Percentiles rank a stretch among this genome's conserved stretches.
Conservation (phyloP, 2,888 invertebrate genomes). For the Aleiodes testaceus region DNA sequence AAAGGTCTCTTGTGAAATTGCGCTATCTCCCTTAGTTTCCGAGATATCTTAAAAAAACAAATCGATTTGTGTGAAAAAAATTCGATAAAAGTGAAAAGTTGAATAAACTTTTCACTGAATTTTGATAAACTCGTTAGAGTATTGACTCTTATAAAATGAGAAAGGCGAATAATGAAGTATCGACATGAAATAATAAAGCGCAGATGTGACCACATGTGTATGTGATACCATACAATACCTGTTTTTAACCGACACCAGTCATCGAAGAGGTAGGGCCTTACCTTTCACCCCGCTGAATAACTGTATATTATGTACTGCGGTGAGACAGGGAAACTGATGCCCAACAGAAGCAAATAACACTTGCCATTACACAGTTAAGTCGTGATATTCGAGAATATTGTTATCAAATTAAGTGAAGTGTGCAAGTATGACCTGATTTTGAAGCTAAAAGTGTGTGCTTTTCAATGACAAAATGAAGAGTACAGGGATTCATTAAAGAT, state of each 20-base stretch:
- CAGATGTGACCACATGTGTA: neutral
- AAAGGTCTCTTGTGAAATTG: no score
- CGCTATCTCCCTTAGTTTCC: no score
- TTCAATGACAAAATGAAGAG: no score
- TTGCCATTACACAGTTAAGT: slow-evolving; percentile 41
- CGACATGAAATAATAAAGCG: neutral
- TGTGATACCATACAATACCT: neutral
- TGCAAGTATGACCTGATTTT: neutral
- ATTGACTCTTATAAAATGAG: no score
- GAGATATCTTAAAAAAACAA: no score
- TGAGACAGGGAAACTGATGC: slow-evolving; percentile 56
- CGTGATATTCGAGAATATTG: neutral
- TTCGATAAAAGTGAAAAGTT: no score
- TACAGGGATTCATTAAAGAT: no score
- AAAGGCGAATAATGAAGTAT: slow-evolving; percentile 19
- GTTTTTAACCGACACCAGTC: slow-evolving; percentile 4
- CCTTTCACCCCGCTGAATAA: slow-evolving; percentile 63
- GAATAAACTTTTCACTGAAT: no score
- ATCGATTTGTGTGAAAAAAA: no score
- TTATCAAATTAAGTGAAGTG: no score
- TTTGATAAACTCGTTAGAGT: no score
- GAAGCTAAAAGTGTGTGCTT: no score
- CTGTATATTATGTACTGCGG: slow-evolving; percentile 53
- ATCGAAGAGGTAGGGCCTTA: slow-evolving; percentile 51
- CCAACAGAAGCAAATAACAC: slow-evolving; percentile 53